These are phyloP conservation scores for Coleophora deauratella DNA, from an alignment of 2,888 invertebrate genomes.

Conservation along the genomic window DNA sequence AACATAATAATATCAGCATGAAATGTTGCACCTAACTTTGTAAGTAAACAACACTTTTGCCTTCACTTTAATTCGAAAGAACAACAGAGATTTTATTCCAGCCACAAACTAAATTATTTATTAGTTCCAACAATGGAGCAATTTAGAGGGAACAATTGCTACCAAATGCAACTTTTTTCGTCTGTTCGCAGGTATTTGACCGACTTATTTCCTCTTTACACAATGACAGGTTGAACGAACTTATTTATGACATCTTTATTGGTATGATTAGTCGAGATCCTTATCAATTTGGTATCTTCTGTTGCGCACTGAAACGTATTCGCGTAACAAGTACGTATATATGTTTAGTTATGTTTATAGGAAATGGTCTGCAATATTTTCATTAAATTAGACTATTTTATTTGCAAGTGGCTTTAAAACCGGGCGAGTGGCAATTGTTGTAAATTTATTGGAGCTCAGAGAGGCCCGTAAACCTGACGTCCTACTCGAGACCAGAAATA, in stretches of 20 bases:
- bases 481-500: conserved; percentile 35
- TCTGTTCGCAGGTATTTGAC: conserved; percentile 65
- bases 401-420: conserved; percentile 28
- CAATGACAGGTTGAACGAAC: conserved; percentile 36
- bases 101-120: conserved; percentile 45
- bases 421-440: conserved; percentile 31
- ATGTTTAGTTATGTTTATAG: conserved; percentile 25
- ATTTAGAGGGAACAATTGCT: conserved; percentile 47
- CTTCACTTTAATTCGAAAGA: conserved; percentile 34
- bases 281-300: neutral
- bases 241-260: conserved; percentile 48
- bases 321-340: conserved; percentile 36
- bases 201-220: conserved; percentile 30
- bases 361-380: conserved; percentile 27
- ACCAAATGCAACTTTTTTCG: conserved; percentile 45
- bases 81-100: conserved; percentile 37
- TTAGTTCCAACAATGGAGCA: conserved; percentile 46
- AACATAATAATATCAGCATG: conserved; percentile 27
- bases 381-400: conserved; percentile 39
- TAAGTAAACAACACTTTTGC: conserved; percentile 25
- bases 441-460: conserved; percentile 34
- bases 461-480: conserved; percentile 34
- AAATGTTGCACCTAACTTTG: conserved; percentile 21
- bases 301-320: too few relatives aligned
- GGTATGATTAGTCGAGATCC: conserved; percentile 42